phyloP scores from a whole-genome alignment of 2,888 invertebrate genomes.

The Drosophila neotestacea region DNA sequence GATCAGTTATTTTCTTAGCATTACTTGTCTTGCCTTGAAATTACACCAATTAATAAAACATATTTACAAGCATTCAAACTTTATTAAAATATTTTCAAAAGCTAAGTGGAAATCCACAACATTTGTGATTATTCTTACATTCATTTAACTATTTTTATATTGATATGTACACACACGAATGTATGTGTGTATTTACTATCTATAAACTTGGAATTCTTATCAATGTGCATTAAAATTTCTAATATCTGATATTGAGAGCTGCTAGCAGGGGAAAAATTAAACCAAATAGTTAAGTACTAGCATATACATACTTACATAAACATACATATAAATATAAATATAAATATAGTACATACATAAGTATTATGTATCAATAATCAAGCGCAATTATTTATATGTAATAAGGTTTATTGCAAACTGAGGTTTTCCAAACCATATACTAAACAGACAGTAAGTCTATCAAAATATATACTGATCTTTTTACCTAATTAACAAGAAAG shows the following conservation, averaged over 20 bases:
- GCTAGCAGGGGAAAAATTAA: slow-evolving; percentile 3
- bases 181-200: slow-evolving; percentile 21
- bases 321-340: slow-evolving; percentile 1
- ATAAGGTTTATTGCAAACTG: slow-evolving; percentile 30
- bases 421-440: slow-evolving; percentile 50
- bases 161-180: not conserved
- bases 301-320: not conserved
- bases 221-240: slow-evolving; percentile 24
- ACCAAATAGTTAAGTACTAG: slow-evolving; percentile 18
- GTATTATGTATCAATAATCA: slow-evolving; percentile 26
- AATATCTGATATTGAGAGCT: slow-evolving; percentile 33
- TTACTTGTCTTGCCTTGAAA: slow-evolving; percentile 4
- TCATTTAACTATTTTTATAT: not conserved
- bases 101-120: not conserved
- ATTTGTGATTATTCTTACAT: slow-evolving; percentile 11
- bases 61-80: not conserved
- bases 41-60: not conserved
- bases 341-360: slow-evolving; percentile 5
- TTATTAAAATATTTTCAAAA: not conserved
- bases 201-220: slow-evolving; percentile 34
- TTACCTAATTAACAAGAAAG: slow-evolving; percentile 10
- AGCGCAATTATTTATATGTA: slow-evolving; percentile 51
- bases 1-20: slow-evolving; percentile 1
- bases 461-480: slow-evolving; percentile 17
- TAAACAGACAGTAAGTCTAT: slow-evolving; percentile 22